These are phyloP conservation scores for Andrena marginata DNA, from an alignment of 2,888 invertebrate species.

Conservation along the genomic window DNA sequence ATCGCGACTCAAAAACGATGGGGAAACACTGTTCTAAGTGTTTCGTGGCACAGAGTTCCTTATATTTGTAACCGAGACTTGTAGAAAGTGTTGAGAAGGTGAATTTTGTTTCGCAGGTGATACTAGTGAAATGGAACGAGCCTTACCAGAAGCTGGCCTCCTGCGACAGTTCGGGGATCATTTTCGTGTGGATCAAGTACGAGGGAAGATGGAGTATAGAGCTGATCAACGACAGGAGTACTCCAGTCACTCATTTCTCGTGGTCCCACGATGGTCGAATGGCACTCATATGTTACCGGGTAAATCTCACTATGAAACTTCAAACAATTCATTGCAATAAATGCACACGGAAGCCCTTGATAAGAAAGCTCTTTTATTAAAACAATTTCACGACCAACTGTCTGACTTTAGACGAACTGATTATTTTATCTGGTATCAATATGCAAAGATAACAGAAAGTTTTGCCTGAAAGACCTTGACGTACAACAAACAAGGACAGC, in stretches of 20 bases:
- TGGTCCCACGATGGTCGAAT: constrained; percentile 99
- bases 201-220: constrained; percentile 99
- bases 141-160: constrained; percentile 99
- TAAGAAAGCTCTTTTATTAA: background rate
- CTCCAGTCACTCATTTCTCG: constrained; percentile 98
- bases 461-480: background rate
- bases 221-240: constrained; percentile 98
- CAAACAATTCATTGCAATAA: background rate
- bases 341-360: background rate
- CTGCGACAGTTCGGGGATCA: constrained; percentile 98
- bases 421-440: no score
- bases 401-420: no score
- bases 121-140: constrained; percentile 99
- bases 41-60: no score
- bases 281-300: constrained; percentile 99
- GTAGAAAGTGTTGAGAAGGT: background rate
- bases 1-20: no score
- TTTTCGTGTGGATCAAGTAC: constrained; percentile 99
- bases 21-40: no score
- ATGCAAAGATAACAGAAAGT: no score
- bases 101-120: constrained; percentile 88
- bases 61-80: no score
- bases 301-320: constrained; percentile 78
- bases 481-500: constrained; percentile 1
- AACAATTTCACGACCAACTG: no score